phyloP scores from a whole-genome alignment of 2,888 invertebrate genomes.

The Eristalis arbustorum region DNA sequence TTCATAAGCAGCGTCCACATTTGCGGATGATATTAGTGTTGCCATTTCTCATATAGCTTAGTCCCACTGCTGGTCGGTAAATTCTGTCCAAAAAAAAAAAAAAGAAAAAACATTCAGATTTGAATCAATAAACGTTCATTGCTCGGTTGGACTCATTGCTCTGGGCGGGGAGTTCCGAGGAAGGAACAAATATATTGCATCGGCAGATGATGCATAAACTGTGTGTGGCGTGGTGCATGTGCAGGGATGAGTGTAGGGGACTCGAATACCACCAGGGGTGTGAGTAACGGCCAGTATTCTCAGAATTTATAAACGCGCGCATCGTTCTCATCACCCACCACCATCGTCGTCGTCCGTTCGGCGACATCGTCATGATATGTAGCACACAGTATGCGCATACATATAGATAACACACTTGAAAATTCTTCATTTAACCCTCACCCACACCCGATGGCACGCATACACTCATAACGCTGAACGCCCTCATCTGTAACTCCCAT shows the following conservation, averaged over 20 bases:
- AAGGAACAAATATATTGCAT: not conserved
- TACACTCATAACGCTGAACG: slow-evolving; percentile 23
- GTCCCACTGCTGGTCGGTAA: slow-evolving; percentile 74
- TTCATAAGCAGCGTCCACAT: slow-evolving; percentile 81
- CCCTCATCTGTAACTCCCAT: slow-evolving; percentile 52
- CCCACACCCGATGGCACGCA: slow-evolving; percentile 43
- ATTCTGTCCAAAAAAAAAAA: slow-evolving; percentile 71
- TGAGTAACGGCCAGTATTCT: slow-evolving; percentile 16
- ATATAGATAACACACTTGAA: slow-evolving; percentile 21
- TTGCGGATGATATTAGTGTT: slow-evolving; percentile 80
- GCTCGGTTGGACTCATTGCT: no score
- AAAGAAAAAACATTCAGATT: not conserved
- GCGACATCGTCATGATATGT: slow-evolving; percentile 22
- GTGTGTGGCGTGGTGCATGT: no score
- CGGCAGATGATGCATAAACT: not conserved
- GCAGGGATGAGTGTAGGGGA: not conserved
- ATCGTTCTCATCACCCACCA: slow-evolving; percentile 37
- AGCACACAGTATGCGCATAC: not conserved
- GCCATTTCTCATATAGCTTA: slow-evolving; percentile 77
- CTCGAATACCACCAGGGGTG: not conserved
- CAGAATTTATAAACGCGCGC: slow-evolving; percentile 31
- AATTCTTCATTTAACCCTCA: slow-evolving; percentile 50
- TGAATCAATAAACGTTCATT: slow-evolving; percentile 6
- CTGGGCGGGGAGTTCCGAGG: not conserved
- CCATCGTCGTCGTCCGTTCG: not conserved